Conservation (phyloP, 2,113 vertebrate species). For the Rhagologus leucostigma region DNA sequence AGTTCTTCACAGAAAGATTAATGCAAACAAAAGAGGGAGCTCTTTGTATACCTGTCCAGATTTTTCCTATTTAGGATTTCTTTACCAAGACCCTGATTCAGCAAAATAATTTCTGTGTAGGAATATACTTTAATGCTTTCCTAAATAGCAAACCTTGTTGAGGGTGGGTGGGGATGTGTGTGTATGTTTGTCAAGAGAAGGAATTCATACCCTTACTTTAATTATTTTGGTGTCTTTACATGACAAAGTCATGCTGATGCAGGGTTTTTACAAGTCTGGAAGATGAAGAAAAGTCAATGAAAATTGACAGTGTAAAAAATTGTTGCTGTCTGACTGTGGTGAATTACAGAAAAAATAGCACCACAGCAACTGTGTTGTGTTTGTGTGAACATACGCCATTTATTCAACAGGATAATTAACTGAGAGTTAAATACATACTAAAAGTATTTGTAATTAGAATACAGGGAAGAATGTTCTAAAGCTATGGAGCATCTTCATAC, state of each 20-base stretch:
- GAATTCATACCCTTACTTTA: not conserved
- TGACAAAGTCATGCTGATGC: not conserved
- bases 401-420: not conserved
- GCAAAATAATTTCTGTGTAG: not conserved
- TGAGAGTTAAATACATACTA: not conserved
- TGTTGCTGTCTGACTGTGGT: not conserved
- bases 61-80: not conserved
- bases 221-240: not conserved
- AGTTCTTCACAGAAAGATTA: not conserved
- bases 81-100: not conserved
- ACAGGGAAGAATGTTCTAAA: not conserved
- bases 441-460: not conserved
- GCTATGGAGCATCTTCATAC: not conserved
- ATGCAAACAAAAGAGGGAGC: constrained; percentile 1
- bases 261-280: not conserved
- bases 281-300: not conserved
- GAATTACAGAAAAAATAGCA: not conserved
- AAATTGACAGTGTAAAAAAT: not conserved
- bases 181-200: not conserved
- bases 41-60: not conserved
- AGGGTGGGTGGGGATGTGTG: rapidly evolving
- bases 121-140: not conserved
- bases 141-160: not conserved
- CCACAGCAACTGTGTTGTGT: not conserved
- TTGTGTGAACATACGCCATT: not conserved